Evolutionary conservation across 1,140 invertebrate species (phyloP).

Genomic region (Euura saliciscinereae): DNA sequence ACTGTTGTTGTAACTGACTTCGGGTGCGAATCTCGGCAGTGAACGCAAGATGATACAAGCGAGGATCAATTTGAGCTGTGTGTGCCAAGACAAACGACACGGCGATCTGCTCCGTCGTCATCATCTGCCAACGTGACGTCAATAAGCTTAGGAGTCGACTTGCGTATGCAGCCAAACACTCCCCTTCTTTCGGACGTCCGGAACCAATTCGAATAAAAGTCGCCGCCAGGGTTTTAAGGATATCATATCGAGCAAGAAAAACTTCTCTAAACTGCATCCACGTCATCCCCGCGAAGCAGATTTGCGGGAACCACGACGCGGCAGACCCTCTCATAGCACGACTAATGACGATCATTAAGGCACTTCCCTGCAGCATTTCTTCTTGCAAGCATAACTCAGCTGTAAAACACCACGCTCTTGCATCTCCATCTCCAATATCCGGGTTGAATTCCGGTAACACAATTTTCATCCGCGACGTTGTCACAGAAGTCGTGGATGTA

Average conservation of each 20-base stretch:
- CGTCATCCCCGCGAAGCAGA: conserved; percentile 15
- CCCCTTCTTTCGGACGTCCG: conserved; percentile 10
- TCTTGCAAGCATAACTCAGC: too few relatives aligned
- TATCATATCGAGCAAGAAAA: conserved; percentile 19
- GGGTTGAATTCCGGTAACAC: too few relatives aligned
- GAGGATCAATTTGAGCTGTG: conserved; percentile 15
- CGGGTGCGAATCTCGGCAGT: conserved; percentile 19
- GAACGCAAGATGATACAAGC: conserved; percentile 18
- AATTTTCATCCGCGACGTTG: too few relatives aligned
- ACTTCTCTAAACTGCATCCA: conserved; percentile 24
- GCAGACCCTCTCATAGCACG: conserved; percentile 13
- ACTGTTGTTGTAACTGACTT: conserved; percentile 19
- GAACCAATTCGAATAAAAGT: conserved; percentile 15
- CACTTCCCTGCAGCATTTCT: too few relatives aligned
- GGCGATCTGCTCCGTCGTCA: conserved; percentile 17
- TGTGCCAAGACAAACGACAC: conserved; percentile 24
- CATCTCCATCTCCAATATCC: too few relatives aligned
- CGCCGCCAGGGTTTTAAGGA: conserved; percentile 19
- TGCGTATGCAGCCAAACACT: conserved; percentile 9
- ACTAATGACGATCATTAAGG: background rate
- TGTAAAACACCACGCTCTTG: too few relatives aligned
- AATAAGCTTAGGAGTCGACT: conserved; percentile 9
- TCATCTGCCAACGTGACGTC: conserved; percentile 10
- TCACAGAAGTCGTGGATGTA: too few relatives aligned
- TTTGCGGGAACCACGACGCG: conserved; percentile 17